A percentile compares a stretch with the other conserved stretches of the same genome.
These are phyloP conservation scores for Choristoneura rosaceana DNA, from an alignment of 2,888 invertebrate species.

Conservation along the genomic window DNA sequence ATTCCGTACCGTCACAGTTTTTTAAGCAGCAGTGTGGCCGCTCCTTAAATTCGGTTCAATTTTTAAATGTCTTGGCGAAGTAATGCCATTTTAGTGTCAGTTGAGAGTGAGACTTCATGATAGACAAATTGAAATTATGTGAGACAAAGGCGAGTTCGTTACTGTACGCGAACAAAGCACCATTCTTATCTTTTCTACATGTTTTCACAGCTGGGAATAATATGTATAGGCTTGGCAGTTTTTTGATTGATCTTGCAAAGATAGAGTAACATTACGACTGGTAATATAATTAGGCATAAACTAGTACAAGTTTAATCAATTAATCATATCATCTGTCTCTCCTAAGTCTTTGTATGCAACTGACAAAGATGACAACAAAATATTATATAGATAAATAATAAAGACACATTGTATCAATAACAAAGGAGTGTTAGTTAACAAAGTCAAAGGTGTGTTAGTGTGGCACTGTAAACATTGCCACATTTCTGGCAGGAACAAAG, in stretches of 20 bases:
- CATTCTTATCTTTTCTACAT: not conserved
- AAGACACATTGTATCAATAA: slow-evolving; percentile 13
- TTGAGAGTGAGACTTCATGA: too few relatives aligned
- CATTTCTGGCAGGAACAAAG: slow-evolving; percentile 29
- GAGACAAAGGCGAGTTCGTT: not conserved
- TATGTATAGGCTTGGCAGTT: not conserved
- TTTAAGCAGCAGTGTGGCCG: too few relatives aligned
- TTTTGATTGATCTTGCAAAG: not conserved
- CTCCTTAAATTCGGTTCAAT: too few relatives aligned
- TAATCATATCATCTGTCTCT: not conserved
- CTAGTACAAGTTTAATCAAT: too few relatives aligned
- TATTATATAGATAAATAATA: not conserved
- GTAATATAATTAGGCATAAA: too few relatives aligned
- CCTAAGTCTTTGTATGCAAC: not conserved
- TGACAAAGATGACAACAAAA: not conserved
- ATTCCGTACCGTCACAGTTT: too few relatives aligned
- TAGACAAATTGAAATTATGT: not conserved
- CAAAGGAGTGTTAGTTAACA: slow-evolving; percentile 28
- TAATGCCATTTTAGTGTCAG: too few relatives aligned
- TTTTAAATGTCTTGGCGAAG: too few relatives aligned
- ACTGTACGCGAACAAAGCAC: not conserved
- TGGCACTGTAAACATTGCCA: slow-evolving; percentile 23
- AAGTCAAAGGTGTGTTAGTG: slow-evolving; percentile 25
- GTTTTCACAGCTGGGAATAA: not conserved
- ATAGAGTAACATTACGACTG: not conserved